Percentiles rank a stretch among this genome's conserved stretches.
Conservation (phyloP, 2,888 invertebrate genomes). For the Cataglyphis rosenhaueri region DNA sequence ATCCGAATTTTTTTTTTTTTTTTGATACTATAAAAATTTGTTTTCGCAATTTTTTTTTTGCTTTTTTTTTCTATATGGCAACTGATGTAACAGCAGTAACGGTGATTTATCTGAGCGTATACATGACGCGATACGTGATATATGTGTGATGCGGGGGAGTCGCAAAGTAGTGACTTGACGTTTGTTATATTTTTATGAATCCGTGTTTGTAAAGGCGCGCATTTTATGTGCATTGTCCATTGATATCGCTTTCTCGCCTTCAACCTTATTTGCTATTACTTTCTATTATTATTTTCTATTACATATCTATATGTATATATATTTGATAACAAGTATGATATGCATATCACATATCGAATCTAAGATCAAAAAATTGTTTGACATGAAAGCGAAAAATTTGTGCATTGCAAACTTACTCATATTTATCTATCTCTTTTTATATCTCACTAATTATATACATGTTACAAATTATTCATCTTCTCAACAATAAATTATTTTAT, state of each 20-base stretch:
- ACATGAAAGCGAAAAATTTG: neutral
- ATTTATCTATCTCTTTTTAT: neutral
- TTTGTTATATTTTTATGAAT: slow-evolving; percentile 17
- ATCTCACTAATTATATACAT: neutral
- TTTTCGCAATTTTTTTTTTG: neutral
- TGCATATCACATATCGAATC: neutral
- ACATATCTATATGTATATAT: too few relatives aligned
- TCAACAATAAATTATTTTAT: neutral
- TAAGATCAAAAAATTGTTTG: neutral
- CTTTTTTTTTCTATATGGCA: neutral
- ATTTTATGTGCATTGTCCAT: slow-evolving; percentile 1
- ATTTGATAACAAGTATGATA: neutral
- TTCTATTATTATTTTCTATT: too few relatives aligned
- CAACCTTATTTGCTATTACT: slow-evolving; percentile 10
- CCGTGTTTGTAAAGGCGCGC: neutral
- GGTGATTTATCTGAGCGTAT: neutral
- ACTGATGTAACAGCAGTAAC: slow-evolving; percentile 1
- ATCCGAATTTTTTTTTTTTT: neutral
- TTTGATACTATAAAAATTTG: neutral
- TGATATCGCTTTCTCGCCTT: neutral
- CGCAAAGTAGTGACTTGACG: neutral
- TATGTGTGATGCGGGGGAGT: neutral
- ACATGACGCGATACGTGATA: neutral
- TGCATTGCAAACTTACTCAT: neutral
- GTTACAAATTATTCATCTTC: neutral